Percentiles rank a stretch among this genome's conserved stretches.
Evolutionary conservation across 64 coral and sea anemone species (phyloP).

Genomic region (Orbicella faveolata): DNA sequence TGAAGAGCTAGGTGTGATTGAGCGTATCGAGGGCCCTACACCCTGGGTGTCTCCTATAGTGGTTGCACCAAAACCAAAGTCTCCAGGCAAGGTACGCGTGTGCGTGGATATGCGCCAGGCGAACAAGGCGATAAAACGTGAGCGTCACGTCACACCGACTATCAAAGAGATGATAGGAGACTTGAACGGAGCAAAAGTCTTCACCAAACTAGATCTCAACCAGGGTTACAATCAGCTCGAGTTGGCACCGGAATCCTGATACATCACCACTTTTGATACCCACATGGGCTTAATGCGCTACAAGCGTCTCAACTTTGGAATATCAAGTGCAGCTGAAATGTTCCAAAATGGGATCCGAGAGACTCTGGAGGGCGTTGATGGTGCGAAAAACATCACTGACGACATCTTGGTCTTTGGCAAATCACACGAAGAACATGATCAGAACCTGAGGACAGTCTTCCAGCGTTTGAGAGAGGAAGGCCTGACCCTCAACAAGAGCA

Average conservation of each 20-base stretch:
- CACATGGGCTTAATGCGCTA: too few relatives aligned
- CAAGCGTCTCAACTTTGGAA: too few relatives aligned
- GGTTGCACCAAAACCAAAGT: constrained; percentile 40
- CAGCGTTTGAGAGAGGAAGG: constrained; percentile 48
- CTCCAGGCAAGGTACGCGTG: constrained; percentile 31
- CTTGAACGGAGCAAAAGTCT: constrained; percentile 46
- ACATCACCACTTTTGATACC: too few relatives aligned
- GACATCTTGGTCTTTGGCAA: constrained; percentile 42
- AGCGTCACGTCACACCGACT: constrained; percentile 39
- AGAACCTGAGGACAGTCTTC: constrained; percentile 11
- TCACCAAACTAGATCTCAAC: constrained; percentile 44
- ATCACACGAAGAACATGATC: constrained; percentile 13
- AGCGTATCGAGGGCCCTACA: too few relatives aligned
- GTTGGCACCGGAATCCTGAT: constrained; percentile 37
- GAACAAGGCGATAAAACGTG: constrained; percentile 32
- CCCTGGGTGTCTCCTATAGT: constrained; percentile 55
- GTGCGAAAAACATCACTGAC: constrained; percentile 51
- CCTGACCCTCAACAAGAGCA: constrained; percentile 39
- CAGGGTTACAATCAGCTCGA: not conserved
- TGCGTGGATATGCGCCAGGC: constrained; percentile 57
- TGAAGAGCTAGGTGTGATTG: too few relatives aligned
- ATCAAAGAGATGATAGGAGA: constrained; percentile 56
- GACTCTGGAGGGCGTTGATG: constrained; percentile 47
- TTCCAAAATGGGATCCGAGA: constrained; percentile 65
- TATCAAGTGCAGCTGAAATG: too few relatives aligned